phyloP scores from a whole-genome alignment of 2,888 invertebrate species.

The Ormia ochracea region DNA sequence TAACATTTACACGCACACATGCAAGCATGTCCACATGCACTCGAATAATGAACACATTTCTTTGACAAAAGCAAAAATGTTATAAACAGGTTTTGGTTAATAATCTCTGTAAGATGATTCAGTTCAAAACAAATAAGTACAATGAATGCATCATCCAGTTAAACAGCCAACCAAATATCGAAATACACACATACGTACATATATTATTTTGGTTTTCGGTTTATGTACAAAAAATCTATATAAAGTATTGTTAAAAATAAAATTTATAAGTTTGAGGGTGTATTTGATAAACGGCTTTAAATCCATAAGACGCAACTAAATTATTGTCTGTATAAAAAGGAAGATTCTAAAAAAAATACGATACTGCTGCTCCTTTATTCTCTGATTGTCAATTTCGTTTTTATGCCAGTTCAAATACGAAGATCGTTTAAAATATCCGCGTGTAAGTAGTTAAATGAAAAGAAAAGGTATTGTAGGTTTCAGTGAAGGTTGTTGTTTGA shows the following conservation, averaged over 20 bases:
- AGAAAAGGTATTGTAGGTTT: slow-evolving; percentile 55
- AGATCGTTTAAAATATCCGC: background rate
- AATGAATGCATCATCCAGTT: slow-evolving; percentile 50
- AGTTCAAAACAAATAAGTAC: slow-evolving; percentile 19
- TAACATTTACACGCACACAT: slow-evolving; percentile 41
- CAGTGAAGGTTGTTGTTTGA: slow-evolving; percentile 58
- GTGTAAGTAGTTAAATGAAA: slow-evolving; percentile 18
- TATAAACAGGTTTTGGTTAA: slow-evolving; percentile 30
- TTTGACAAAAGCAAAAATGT: slow-evolving; percentile 30
- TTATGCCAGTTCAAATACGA: background rate
- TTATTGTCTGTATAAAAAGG: background rate
- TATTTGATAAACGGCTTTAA: slow-evolving; percentile 37
- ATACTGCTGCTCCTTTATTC: slow-evolving; percentile 44
- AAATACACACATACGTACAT: too few species aligned
- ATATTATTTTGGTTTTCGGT: background rate
- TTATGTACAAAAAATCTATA: background rate
- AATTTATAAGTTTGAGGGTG: slow-evolving; percentile 59
- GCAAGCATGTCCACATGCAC: background rate
- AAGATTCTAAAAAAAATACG: slow-evolving; percentile 12
- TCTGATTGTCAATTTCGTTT: slow-evolving; percentile 41
- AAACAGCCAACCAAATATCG: slow-evolving; percentile 11
- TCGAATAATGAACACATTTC: slow-evolving; percentile 26
- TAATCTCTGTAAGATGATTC: slow-evolving; percentile 53
- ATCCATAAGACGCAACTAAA: background rate
- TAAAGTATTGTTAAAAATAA: slow-evolving; percentile 46